A percentile compares a stretch with the other conserved stretches of the same genome.
Evolutionary conservation across 1,140 invertebrate genomes (phyloP).

Genomic region (Mizuhopecten yessoensis): DNA sequence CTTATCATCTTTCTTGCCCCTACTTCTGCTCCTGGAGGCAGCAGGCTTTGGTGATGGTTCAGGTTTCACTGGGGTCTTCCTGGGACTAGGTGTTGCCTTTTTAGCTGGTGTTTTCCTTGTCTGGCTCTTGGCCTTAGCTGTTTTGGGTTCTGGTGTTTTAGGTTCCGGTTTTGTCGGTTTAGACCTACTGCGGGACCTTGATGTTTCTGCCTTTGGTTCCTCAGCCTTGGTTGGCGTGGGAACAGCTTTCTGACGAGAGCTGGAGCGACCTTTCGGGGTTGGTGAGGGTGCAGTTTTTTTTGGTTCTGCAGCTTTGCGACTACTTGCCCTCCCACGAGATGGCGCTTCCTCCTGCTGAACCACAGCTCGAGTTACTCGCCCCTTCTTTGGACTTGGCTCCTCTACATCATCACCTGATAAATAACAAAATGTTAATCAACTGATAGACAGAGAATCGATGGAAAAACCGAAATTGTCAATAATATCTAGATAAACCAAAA

Average conservation of each 20-base stretch:
- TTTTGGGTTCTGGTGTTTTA: constrained; percentile 32
- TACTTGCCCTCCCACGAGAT: constrained; percentile 48
- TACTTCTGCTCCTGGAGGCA: constrained; percentile 52
- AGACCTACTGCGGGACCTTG: constrained; percentile 10
- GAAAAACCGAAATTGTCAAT: too few relatives aligned
- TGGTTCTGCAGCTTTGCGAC: constrained; percentile 43
- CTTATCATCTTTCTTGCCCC: constrained; percentile 53
- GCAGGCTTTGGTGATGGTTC: background rate
- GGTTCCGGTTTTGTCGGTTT: constrained; percentile 43
- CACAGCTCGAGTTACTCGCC: constrained; percentile 61
- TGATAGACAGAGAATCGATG: too few relatives aligned
- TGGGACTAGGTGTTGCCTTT: constrained; percentile 44
- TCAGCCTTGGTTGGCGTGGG: constrained; percentile 3
- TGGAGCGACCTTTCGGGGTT: constrained; percentile 36
- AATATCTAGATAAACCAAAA: too few relatives aligned
- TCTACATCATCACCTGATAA: constrained; percentile 53
- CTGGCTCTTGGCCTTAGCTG: constrained; percentile 43
- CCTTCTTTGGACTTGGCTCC: constrained; percentile 43
- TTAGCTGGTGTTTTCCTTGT: constrained; percentile 50
- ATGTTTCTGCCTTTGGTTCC: constrained; percentile 43
- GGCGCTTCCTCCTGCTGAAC: constrained; percentile 57
- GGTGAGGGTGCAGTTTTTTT: constrained; percentile 41
- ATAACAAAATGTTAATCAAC: background rate
- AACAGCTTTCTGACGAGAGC: constrained; percentile 42
- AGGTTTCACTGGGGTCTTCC: constrained; percentile 41